Conservation (phyloP, 2,113 vertebrate genomes). For the Amphilophus citrinellus region DNA sequence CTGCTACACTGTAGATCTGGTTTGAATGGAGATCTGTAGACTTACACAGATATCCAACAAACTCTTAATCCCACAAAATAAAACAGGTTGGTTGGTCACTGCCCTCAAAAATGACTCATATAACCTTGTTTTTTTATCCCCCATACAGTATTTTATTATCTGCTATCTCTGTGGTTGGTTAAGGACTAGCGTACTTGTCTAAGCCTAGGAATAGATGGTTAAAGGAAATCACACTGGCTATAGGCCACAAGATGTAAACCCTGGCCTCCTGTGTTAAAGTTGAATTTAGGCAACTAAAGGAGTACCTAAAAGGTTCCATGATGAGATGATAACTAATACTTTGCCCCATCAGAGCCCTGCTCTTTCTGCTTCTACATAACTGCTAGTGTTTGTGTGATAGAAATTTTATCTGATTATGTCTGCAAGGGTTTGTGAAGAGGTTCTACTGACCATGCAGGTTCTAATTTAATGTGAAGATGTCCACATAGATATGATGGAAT, state of each 20-base stretch:
- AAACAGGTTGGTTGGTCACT: background rate
- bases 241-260: background rate
- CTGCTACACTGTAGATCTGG: background rate
- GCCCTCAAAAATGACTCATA: background rate
- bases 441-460: background rate
- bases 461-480: conserved; percentile 1
- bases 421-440: background rate
- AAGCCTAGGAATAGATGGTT: background rate
- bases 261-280: too few relatives aligned
- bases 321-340: background rate
- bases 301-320: background rate
- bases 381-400: background rate
- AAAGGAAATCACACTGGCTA: background rate
- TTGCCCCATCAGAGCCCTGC: background rate
- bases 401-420: background rate
- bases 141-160: background rate
- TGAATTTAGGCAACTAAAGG: background rate
- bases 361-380: background rate
- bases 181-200: background rate
- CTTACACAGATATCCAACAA: background rate
- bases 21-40: background rate
- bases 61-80: background rate
- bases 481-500: background rate
- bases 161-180: background rate
- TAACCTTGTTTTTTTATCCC: too few relatives aligned